Percentiles rank a stretch among this genome's conserved stretches.
Conservation (phyloP, 2,113 vertebrate species). For the Eclectus roratus region DNA sequence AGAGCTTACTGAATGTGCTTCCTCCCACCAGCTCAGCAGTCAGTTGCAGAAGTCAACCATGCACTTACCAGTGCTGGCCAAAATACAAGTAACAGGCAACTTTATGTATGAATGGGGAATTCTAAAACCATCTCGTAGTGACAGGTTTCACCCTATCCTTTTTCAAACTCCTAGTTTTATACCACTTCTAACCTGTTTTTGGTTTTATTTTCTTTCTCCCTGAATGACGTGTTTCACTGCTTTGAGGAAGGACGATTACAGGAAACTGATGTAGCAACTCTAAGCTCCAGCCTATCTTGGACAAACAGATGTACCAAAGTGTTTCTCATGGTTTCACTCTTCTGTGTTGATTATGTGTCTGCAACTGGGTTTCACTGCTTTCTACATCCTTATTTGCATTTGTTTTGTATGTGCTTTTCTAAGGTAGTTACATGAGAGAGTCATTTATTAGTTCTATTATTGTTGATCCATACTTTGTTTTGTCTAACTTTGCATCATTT, state of each 20-base stretch:
- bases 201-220: background rate
- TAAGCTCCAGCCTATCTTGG: background rate
- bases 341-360: background rate
- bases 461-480: background rate
- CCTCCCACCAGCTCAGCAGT: background rate
- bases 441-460: background rate
- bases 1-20: background rate
- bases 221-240: background rate
- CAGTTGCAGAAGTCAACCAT: background rate
- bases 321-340: background rate
- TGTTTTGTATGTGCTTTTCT: background rate
- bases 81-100: background rate
- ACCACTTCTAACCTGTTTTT: background rate
- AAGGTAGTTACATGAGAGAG: background rate
- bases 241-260: background rate
- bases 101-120: background rate
- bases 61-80: background rate
- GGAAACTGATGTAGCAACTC: constrained; percentile 8
- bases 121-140: background rate
- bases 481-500: background rate
- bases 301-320: background rate
- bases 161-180: background rate
- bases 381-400: background rate
- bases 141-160: background rate
- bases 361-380: background rate